Evolutionary conservation across 2,797 vertebrate genomes (phyloP).

Genomic region (Microchirus variegatus): DNA sequence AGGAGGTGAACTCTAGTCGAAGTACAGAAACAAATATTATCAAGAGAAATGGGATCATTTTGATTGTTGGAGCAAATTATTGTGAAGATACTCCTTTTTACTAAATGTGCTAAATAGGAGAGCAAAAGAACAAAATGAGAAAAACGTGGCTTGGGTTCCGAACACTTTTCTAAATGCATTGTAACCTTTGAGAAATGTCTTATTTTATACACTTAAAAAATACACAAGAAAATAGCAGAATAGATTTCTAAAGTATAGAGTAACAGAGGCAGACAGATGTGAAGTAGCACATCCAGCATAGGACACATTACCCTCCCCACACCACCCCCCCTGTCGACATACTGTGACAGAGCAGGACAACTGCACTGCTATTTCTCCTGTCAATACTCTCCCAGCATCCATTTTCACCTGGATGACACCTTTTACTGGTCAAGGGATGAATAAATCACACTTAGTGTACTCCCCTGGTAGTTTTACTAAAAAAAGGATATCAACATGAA

Average conservation of each 20-base stretch:
- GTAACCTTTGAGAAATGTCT: too few species aligned
- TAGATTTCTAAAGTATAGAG: not conserved
- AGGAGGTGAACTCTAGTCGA: too few species aligned
- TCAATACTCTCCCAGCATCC: slow-evolving; percentile 83
- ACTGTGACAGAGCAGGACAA: slow-evolving; percentile 79
- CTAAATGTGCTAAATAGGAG: too few species aligned
- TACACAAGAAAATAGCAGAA: not conserved
- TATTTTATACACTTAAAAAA: too few species aligned
- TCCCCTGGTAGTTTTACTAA: slow-evolving; percentile 90
- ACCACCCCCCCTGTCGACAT: slow-evolving; percentile 41
- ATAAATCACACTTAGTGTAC: slow-evolving; percentile 96
- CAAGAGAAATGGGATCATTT: too few species aligned
- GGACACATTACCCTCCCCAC: slow-evolving; percentile 37
- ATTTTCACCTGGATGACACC: slow-evolving; percentile 92
- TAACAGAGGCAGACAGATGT: slow-evolving; percentile 42
- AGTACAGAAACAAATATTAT: too few species aligned
- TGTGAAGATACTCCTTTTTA: too few species aligned
- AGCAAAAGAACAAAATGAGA: not conserved
- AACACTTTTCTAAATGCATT: not conserved
- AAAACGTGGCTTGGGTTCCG: not conserved
- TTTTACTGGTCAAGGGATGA: slow-evolving; percentile 91
- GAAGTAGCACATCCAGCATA: slow-evolving; percentile 48
- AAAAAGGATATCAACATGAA: slow-evolving; percentile 94
- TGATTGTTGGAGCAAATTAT: too few species aligned
- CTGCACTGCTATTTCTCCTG: slow-evolving; percentile 82